Conservation (phyloP, 2,797 vertebrate genomes). For the Crocodylus rhombifer region DNA sequence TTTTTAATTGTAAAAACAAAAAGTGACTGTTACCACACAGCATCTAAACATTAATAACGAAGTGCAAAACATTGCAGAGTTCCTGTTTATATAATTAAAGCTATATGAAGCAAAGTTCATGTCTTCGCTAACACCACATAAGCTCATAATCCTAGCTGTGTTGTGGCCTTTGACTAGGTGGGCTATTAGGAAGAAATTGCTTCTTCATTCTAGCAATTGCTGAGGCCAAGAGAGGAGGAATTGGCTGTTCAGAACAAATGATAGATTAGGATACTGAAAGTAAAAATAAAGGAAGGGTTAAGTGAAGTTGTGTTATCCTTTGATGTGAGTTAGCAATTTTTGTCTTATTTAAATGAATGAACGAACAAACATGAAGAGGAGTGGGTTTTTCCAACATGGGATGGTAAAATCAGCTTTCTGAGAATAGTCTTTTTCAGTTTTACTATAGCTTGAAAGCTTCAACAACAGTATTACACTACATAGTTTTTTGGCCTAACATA, state of each 20-base stretch:
- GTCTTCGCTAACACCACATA: slow-evolving; percentile 30
- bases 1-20: background rate
- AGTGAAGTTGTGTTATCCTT: background rate
- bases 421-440: background rate
- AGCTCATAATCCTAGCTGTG: slow-evolving; percentile 56
- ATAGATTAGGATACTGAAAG: slow-evolving; percentile 13
- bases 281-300: slow-evolving; percentile 20
- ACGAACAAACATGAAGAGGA: background rate
- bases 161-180: slow-evolving; percentile 39
- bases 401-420: background rate
- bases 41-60: background rate
- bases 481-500: background rate
- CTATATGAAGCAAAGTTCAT: background rate
- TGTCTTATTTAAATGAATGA: background rate
- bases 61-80: background rate
- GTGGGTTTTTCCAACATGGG: background rate
- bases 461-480: background rate
- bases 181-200: slow-evolving; percentile 20
- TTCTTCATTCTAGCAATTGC: slow-evolving; percentile 2
- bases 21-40: background rate
- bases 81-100: background rate
- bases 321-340: background rate
- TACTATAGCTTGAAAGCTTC: background rate
- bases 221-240: slow-evolving; percentile 23
- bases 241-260: slow-evolving; percentile 28